Percentiles rank a stretch among this genome's conserved stretches.
phyloP scores from a whole-genome alignment of 2,888 invertebrate genomes.

The Polylopha cassiicola region DNA sequence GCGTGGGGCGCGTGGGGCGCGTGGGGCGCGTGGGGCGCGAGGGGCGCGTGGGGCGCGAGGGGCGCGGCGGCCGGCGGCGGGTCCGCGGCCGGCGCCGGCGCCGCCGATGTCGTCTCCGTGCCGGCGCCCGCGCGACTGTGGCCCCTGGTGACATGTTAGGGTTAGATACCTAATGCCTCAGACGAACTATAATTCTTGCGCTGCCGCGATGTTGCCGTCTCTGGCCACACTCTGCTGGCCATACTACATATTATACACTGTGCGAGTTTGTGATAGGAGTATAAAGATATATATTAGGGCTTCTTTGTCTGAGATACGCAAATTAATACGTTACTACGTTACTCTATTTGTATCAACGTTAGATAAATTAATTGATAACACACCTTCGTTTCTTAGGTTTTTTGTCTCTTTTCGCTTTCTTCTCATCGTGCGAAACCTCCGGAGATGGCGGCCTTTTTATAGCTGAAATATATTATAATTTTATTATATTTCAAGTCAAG shows the following conservation, averaged over 20 bases:
- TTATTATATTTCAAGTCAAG: too few species aligned
- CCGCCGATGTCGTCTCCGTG: slow-evolving; percentile 41
- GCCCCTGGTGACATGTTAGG: slow-evolving; percentile 40
- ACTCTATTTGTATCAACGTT: background rate
- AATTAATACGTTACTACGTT: too few species aligned
- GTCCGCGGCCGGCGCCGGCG: slow-evolving; percentile 21
- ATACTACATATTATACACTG: too few species aligned
- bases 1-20: slow-evolving; percentile 11
- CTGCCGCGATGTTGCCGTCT: too few species aligned
- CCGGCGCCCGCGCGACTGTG: slow-evolving; percentile 59
- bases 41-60: slow-evolving; percentile 14
- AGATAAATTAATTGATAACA: slow-evolving; percentile 3
- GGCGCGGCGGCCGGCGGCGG: slow-evolving; percentile 17
- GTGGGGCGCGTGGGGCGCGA: slow-evolving; percentile 12
- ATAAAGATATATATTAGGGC: too few species aligned
- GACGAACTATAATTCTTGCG: background rate
- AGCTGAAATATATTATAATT: slow-evolving; percentile 39
- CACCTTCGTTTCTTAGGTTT: slow-evolving; percentile 70
- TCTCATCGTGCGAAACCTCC: slow-evolving; percentile 57
- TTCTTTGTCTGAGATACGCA: too few species aligned
- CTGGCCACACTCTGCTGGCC: too few species aligned
- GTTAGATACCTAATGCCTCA: background rate
- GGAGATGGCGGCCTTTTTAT: slow-evolving; percentile 58
- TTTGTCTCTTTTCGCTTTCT: slow-evolving; percentile 69
- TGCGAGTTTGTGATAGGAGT: too few species aligned